These are phyloP conservation scores for Alexandromys fortis DNA, from an alignment of 2,113 vertebrate species.

Conservation along the genomic window DNA sequence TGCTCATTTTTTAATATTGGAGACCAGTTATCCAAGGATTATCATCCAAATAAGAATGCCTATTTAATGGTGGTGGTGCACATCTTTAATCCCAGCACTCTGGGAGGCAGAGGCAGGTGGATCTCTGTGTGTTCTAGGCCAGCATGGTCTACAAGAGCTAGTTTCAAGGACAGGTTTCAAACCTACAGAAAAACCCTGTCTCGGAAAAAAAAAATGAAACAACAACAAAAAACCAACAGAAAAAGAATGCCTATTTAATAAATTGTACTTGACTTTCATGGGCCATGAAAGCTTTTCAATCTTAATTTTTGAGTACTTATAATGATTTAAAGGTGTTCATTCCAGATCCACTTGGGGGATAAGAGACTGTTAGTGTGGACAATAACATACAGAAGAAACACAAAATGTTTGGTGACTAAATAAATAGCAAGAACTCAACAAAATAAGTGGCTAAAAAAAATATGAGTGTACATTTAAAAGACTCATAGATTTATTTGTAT, in stretches of 20 bases:
- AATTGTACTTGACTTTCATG: background rate
- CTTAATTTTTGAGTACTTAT: background rate
- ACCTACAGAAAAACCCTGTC: too few relatives aligned
- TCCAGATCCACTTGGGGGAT: background rate
- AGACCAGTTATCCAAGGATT: slow-evolving; percentile 22
- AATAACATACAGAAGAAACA: background rate
- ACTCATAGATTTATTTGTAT: background rate
- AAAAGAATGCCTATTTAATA: background rate
- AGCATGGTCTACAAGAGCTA: too few relatives aligned
- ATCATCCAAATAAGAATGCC: background rate
- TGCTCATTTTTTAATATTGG: background rate
- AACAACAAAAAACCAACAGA: too few relatives aligned
- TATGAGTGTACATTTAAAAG: background rate
- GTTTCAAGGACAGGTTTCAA: too few relatives aligned
- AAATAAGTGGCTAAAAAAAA: slow-evolving; percentile 12
- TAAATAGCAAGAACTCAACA: background rate
- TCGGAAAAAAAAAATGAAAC: too few relatives aligned
- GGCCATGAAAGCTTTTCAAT: slow-evolving; percentile 8
- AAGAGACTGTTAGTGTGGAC: background rate
- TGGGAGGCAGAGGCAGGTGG: too few relatives aligned
- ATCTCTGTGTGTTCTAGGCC: too few relatives aligned
- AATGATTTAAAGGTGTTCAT: background rate
- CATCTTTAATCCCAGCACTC: too few relatives aligned
- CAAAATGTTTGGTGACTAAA: slow-evolving; percentile 23
- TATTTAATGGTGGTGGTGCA: background rate